A percentile compares a stretch with the other conserved stretches of the same genome.
These are phyloP conservation scores for Trissoscelio sp. DNA, from an alignment of 2,888 invertebrate species.

Conservation along the genomic window DNA sequence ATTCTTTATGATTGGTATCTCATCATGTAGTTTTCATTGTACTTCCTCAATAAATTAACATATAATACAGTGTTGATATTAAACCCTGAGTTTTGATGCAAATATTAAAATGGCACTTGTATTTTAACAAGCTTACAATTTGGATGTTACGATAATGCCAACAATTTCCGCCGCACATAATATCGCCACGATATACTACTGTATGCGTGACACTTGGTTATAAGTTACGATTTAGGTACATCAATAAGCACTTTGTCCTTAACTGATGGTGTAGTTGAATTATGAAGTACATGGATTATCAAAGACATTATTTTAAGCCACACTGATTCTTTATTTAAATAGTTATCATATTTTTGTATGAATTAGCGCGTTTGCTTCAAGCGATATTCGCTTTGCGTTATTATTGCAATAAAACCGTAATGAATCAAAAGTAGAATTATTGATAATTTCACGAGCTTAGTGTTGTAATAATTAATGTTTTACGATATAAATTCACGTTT, in stretches of 20 bases:
- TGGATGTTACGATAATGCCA: conserved; percentile 56
- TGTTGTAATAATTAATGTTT: conserved; percentile 34
- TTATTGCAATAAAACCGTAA: conserved; percentile 9
- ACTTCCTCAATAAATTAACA: conserved; percentile 1
- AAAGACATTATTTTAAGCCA: conserved; percentile 36
- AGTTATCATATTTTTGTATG: too few species aligned
- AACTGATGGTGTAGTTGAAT: conserved; percentile 56
- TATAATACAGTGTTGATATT: not conserved
- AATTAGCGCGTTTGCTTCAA: not conserved
- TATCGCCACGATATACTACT: conserved; percentile 40
- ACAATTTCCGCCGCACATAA: conserved; percentile 56
- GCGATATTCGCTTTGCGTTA: not conserved
- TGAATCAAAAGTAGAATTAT: conserved; percentile 8
- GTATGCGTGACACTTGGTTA: conserved; percentile 56
- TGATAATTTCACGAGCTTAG: not conserved
- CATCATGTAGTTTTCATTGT: not conserved
- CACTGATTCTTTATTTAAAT: conserved; percentile 2
- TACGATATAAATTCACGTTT: conserved; percentile 16
- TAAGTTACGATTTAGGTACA: conserved; percentile 60
- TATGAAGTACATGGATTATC: conserved; percentile 52
- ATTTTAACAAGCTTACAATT: conserved; percentile 53
- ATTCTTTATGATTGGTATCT: too few species aligned
- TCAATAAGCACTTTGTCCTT: conserved; percentile 62
- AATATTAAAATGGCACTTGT: conserved; percentile 41
- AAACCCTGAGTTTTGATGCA: conserved; percentile 9